Conservation (phyloP, 2,888 invertebrate genomes). For the Kuschelorhynchus macadamiae region DNA sequence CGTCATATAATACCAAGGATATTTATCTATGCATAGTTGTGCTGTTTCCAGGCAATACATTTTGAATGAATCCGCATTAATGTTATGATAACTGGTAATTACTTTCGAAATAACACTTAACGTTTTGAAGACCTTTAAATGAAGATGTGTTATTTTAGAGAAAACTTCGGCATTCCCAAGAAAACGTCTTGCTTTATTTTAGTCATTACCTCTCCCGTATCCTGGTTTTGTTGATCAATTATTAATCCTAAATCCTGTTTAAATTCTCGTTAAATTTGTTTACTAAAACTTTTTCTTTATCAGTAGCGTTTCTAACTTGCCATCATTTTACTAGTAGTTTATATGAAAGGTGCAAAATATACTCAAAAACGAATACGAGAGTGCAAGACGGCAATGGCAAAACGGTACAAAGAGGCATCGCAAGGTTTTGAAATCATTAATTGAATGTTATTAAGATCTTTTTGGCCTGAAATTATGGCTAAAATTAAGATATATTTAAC, state of each 20-base stretch:
- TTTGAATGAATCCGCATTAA: conserved; percentile 20
- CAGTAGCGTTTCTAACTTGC: background rate
- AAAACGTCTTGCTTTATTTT: conserved; percentile 16
- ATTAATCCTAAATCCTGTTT: background rate
- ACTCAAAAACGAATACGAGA: conserved; percentile 18
- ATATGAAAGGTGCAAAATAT: conserved; percentile 12
- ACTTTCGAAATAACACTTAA: conserved; percentile 22
- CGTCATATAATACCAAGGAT: conserved; percentile 15
- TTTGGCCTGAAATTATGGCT: background rate
- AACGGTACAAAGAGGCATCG: background rate
- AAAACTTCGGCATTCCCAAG: conserved; percentile 14
- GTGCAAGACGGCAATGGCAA: conserved; percentile 11
- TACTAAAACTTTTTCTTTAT: conserved; percentile 14
- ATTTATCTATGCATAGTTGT: background rate
- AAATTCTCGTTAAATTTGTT: conserved; percentile 23
- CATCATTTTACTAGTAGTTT: conserved; percentile 20
- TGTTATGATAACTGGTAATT: conserved; percentile 26
- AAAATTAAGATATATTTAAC: conserved; percentile 1
- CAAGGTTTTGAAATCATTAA: conserved; percentile 11
- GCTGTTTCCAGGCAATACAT: conserved; percentile 12
- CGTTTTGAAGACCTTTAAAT: conserved; percentile 20
- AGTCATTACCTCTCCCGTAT: conserved; percentile 9
- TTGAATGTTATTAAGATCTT: conserved; percentile 8
- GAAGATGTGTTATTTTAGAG: conserved; percentile 12
- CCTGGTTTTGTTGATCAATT: conserved; percentile 21